phyloP scores from a whole-genome alignment of 2,797 vertebrate genomes.

The Clarias fuscus region DNA sequence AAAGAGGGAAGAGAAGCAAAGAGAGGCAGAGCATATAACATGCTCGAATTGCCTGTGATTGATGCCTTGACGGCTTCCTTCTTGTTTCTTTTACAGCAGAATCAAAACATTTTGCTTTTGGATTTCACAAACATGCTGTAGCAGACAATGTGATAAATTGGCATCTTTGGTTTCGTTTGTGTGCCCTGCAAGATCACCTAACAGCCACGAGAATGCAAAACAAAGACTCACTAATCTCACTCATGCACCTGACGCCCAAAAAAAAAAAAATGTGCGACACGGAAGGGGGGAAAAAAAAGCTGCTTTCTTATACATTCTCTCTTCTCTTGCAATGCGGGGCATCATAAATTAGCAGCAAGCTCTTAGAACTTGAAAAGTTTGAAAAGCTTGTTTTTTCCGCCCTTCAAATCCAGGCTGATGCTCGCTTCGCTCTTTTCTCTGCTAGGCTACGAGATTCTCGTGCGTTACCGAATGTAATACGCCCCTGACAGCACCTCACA shows the following conservation, averaged over 20 bases:
- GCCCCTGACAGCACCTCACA: constrained; percentile 60
- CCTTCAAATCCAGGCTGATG: constrained; percentile 77
- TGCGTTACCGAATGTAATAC: constrained; percentile 73
- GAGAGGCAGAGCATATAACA: constrained; percentile 56
- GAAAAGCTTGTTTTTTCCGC: constrained; percentile 68
- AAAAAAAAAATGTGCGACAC: constrained; percentile 67
- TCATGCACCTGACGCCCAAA: constrained; percentile 73
- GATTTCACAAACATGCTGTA: constrained; percentile 68
- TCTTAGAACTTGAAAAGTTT: constrained; percentile 81
- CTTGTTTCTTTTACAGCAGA: constrained; percentile 54
- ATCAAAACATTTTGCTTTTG: constrained; percentile 72
- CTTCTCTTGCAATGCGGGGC: constrained; percentile 29
- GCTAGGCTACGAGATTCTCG: constrained; percentile 74
- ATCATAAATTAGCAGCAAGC: constrained; percentile 71
- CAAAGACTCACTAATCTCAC: constrained; percentile 72
- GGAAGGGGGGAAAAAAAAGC: constrained; percentile 63
- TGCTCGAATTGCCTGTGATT: constrained; percentile 66
- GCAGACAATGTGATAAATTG: constrained; percentile 70
- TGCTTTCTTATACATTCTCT: constrained; percentile 9
- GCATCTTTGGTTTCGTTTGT: constrained; percentile 76
- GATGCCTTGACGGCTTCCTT: constrained; percentile 63
- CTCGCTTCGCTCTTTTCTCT: constrained; percentile 64
- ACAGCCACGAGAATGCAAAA: constrained; percentile 75
- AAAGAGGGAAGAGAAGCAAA: constrained; percentile 39
- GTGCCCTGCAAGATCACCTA: constrained; percentile 72